These are phyloP conservation scores for Leptestheria dahalacensis DNA, from an alignment of 1,140 invertebrate genomes.

Conservation along the genomic window DNA sequence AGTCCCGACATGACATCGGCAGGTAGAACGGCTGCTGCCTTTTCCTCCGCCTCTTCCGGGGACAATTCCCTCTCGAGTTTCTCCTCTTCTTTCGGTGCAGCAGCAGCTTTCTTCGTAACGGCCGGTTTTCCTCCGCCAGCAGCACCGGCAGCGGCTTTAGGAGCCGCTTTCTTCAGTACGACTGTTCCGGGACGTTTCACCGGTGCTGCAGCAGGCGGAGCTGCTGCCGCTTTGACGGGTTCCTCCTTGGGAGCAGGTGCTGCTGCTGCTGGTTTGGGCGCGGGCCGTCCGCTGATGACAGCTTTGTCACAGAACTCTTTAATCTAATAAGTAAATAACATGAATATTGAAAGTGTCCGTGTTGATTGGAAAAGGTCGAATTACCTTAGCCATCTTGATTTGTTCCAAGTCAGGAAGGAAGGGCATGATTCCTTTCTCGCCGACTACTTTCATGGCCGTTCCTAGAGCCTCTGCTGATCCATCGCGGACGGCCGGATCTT, in stretches of 20 bases:
- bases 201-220: constrained; percentile 28
- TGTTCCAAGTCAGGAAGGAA: constrained; percentile 76
- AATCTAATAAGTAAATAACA: constrained; percentile 38
- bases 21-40: constrained; percentile 43
- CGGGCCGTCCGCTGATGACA: constrained; percentile 45
- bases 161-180: constrained; percentile 18
- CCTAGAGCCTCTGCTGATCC: constrained; percentile 77
- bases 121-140: constrained; percentile 12
- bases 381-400: constrained; percentile 83
- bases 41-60: constrained; percentile 54
- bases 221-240: constrained; percentile 2
- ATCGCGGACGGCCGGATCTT: constrained; percentile 70
- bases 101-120: constrained; percentile 23
- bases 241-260: constrained; percentile 22
- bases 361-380: too few relatives aligned
- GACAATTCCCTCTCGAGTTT: constrained; percentile 31
- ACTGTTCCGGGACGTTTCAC: constrained; percentile 21
- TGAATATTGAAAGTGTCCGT: too few relatives aligned
- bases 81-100: constrained; percentile 25
- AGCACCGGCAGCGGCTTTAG: constrained; percentile 15
- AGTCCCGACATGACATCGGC: constrained; percentile 48
- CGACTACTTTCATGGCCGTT: constrained; percentile 83
- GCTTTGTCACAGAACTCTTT: constrained; percentile 88
- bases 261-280: constrained; percentile 34
- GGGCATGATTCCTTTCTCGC: constrained; percentile 74